Base-by-base conservation (phyloP, 1,140 invertebrate genomes). In the Pogonognathellus flavescens region DNA sequence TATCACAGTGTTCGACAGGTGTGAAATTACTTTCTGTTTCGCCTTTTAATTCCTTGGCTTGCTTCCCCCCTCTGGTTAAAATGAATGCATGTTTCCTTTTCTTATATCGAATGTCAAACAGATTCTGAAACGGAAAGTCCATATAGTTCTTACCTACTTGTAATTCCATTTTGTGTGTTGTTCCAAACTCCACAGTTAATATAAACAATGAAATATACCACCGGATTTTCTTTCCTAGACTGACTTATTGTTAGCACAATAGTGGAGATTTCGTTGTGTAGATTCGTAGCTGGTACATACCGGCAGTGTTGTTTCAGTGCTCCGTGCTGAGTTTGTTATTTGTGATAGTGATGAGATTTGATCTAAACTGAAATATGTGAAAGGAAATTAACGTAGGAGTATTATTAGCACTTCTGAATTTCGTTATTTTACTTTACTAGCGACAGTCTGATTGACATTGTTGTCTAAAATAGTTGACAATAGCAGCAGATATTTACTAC, bases 1-100 rank as follows among this genome's bases (percentile, higher is more conserved):
- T 99, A 99, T 92, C 94, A 95, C 87, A 96, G 95, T 20, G 96
- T 99, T 66, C 95, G 98, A 89, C 95, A 96, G 91, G 95, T 96
- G 84, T 85, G 86, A 83, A 85, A 84, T 85, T 85, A 82, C 60
- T 72, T 82, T 85, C 81, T 81, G 22, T 52, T 52, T 57, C 70
- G 49, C 41, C 84, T 76, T 80, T 80, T 80, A 84, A 72, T 84
- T 84, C 83, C 18, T 62, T 41, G 14, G 14, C 25, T 76, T n/a
- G 14, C n/a, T 31, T 66, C 62, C 31, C 70, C 70, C 70, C 70
- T 76, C 70, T 76, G 16, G 41, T 76, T 76, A 49, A 16, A 50
- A 76, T 57, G 53, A 76, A 76, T 76, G 25, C 25, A 49, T 41
- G 70, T 41, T 83, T 66, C 49, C 49, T 66, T 83, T 83, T 52